A percentile compares a stretch with the other conserved stretches of the same genome.
Evolutionary conservation across 1,140 invertebrate species (phyloP).

Genomic region (Scaptomyza graminum): DNA sequence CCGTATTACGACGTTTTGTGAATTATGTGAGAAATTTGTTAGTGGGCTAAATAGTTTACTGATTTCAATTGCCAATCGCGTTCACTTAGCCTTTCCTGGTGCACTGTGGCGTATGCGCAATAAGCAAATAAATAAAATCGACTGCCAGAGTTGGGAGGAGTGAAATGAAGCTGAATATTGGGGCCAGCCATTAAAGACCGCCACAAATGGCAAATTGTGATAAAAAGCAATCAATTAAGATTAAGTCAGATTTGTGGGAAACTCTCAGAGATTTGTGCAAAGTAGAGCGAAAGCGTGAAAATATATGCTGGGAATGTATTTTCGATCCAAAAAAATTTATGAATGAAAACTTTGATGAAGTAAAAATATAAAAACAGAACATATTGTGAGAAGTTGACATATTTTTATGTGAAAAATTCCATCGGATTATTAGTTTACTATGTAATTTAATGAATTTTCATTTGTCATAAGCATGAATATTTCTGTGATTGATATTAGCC

Average conservation of each 20-base stretch:
- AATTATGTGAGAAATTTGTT: conserved; percentile 82
- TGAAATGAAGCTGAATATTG: conserved; percentile 13
- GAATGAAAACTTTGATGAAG: not conserved
- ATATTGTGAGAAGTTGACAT: too few relatives aligned
- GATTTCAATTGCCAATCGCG: conserved; percentile 22
- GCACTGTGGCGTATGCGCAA: conserved; percentile 40
- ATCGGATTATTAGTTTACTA: too few relatives aligned
- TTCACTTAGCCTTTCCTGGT: not conserved
- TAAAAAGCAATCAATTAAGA: conserved; percentile 30
- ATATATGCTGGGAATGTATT: too few relatives aligned
- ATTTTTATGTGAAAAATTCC: too few relatives aligned
- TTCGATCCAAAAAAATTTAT: too few relatives aligned
- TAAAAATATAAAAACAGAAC: too few relatives aligned
- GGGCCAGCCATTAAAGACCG: conserved; percentile 27
- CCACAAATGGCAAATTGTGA: conserved; percentile 16
- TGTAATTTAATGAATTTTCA: too few relatives aligned
- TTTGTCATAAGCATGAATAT: not conserved
- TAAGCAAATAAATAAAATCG: not conserved
- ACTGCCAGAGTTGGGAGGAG: not conserved
- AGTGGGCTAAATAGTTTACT: conserved; percentile 60
- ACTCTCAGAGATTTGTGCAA: conserved; percentile 2
- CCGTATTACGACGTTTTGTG: conserved; percentile 82
- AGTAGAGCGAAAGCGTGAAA: conserved; percentile 11
- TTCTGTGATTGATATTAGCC: conserved; percentile 20
- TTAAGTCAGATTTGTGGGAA: conserved; percentile 9